Conservation (phyloP, 2,888 invertebrate genomes). For the Leptinotarsa tumamoca region DNA sequence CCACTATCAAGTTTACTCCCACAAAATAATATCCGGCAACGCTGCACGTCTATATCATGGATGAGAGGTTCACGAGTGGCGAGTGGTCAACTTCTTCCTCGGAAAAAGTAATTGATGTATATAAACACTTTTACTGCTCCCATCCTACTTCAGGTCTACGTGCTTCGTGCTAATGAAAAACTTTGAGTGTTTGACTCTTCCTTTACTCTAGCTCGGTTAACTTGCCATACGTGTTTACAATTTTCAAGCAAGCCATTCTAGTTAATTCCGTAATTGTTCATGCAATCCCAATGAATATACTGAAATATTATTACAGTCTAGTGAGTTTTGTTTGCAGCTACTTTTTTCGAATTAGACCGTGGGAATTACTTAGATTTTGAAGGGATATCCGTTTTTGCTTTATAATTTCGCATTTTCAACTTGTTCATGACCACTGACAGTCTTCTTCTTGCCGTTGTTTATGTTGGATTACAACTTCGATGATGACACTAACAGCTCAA, state of each 20-base stretch:
- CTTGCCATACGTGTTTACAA: not conserved
- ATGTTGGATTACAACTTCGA: no score
- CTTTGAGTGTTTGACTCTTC: constrained; percentile 40
- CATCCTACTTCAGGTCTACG: not conserved
- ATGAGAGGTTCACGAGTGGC: constrained; percentile 45
- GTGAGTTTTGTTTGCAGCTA: no score
- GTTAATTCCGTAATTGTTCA: no score
- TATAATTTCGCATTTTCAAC: no score
- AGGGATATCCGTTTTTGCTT: no score
- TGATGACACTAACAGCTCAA: no score
- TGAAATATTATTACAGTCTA: no score
- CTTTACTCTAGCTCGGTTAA: constrained; percentile 41
- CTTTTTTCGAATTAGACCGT: no score
- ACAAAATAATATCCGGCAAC: not conserved
- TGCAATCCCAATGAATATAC: not conserved
- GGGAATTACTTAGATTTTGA: no score
- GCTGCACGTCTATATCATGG: not conserved
- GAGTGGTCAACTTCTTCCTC: constrained; percentile 55
- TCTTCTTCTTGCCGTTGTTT: no score
- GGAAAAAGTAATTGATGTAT: constrained; percentile 61
- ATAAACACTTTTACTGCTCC: constrained; percentile 43
- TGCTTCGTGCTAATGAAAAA: constrained; percentile 46
- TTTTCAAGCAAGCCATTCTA: not conserved
- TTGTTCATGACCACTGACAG: no score
- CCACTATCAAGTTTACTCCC: not conserved